phyloP scores from a whole-genome alignment of 2,797 vertebrate genomes.

The Hybognathus amarus region DNA sequence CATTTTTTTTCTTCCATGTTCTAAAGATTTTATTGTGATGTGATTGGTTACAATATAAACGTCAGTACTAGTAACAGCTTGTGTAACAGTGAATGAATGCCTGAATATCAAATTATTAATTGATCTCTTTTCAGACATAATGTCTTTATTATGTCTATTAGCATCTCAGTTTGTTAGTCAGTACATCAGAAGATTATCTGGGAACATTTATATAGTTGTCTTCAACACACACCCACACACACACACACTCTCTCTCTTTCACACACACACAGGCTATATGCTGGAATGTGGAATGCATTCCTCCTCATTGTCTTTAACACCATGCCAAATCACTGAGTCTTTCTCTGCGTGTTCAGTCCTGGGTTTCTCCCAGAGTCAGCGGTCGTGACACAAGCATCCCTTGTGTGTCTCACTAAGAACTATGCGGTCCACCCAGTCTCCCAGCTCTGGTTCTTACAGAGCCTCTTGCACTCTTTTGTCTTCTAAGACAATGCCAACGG shows the following conservation, averaged over 20 bases:
- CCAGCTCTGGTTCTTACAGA: conserved; percentile 50
- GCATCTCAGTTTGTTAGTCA: neutral
- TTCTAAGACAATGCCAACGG: conserved; percentile 71
- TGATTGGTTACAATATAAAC: neutral
- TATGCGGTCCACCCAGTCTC: conserved; percentile 67
- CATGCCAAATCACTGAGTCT: conserved; percentile 78
- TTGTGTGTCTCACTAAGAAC: conserved; percentile 70
- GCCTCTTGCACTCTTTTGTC: conserved; percentile 76
- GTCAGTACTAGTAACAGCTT: neutral
- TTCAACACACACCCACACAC: neutral
- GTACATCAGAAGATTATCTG: conserved; percentile 17
- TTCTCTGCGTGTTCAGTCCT: conserved; percentile 64
- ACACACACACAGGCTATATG: conserved; percentile 1
- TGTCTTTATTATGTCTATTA: conserved; percentile 56
- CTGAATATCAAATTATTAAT: conserved; percentile 67
- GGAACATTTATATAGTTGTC: conserved; percentile 11
- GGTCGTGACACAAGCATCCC: conserved; percentile 74
- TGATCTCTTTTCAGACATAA: conserved; percentile 70
- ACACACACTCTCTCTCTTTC: neutral
- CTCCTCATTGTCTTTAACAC: conserved; percentile 70
- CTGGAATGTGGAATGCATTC: conserved; percentile 18
- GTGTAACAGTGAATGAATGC: neutral
- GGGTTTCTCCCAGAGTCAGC: conserved; percentile 75
- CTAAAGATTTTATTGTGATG: neutral
- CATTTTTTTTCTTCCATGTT: neutral